A percentile compares a stretch with the other conserved stretches of the same genome.
Conservation (phyloP, 2,888 invertebrate species). For the Cantharis nigra region DNA sequence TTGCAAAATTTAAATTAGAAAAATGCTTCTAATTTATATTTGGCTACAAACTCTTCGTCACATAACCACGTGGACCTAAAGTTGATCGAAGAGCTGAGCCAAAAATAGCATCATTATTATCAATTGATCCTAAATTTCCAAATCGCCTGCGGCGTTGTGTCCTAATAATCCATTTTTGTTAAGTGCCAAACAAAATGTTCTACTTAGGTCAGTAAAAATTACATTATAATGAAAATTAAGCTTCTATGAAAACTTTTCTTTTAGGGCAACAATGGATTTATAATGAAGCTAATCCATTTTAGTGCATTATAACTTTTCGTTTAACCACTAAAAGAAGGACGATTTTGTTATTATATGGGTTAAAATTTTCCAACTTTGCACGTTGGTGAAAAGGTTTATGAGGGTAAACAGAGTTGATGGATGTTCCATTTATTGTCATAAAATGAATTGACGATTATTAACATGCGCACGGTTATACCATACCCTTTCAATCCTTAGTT, state of each 20-base stretch:
- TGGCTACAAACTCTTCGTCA: too few species aligned
- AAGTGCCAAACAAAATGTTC: not conserved
- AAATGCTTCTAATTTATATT: too few species aligned
- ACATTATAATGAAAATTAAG: not conserved
- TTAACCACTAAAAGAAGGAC: not conserved
- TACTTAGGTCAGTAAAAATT: not conserved
- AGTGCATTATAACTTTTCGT: not conserved
- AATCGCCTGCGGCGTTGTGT: not conserved
- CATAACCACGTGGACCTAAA: too few species aligned
- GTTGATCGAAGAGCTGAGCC: too few species aligned
- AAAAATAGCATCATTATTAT: too few species aligned
- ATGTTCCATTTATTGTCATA: conserved; percentile 12
- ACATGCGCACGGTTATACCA: conserved; percentile 20
- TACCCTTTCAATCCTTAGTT: conserved; percentile 18
- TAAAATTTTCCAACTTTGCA: conserved; percentile 12
- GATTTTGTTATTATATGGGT: not conserved
- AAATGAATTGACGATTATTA: conserved; percentile 20
- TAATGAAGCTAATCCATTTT: not conserved
- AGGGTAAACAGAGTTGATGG: conserved; percentile 21
- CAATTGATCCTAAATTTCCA: too few species aligned
- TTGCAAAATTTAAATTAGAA: not conserved
- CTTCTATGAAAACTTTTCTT: not conserved
- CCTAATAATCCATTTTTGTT: not conserved
- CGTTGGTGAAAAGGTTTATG: conserved; percentile 14
- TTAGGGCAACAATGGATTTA: not conserved